These are phyloP conservation scores for Tychaedon coryphoeus DNA, from an alignment of 2,113 vertebrate genomes.

Conservation along the genomic window DNA sequence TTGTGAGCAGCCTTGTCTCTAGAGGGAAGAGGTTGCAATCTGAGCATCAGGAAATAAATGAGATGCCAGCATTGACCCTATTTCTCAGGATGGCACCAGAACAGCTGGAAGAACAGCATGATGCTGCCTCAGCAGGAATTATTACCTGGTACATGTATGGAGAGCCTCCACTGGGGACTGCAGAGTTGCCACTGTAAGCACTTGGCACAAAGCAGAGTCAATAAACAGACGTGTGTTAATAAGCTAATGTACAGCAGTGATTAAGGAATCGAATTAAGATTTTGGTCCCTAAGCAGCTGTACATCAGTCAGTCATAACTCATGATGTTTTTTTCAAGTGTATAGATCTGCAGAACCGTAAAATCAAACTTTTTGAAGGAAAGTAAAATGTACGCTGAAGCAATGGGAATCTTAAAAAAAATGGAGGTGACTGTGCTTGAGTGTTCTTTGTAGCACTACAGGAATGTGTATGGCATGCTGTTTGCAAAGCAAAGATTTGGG, in stretches of 20 bases:
- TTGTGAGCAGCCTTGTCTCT: background rate
- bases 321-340: background rate
- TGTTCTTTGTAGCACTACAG: background rate
- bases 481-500: background rate
- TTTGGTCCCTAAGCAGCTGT: background rate
- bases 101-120: slow-evolving; percentile 55
- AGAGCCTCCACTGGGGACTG: background rate
- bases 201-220: slow-evolving; percentile 20
- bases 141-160: slow-evolving; percentile 4
- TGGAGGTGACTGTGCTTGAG: background rate
- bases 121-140: slow-evolving; percentile 49
- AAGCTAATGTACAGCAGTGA: background rate
- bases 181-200: background rate
- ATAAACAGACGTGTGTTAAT: slow-evolving; percentile 42
- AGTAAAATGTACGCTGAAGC: fast-evolving
- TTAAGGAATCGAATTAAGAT: background rate
- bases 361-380: background rate
- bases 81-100: slow-evolving; percentile 34
- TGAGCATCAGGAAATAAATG: slow-evolving; percentile 59
- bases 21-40: slow-evolving; percentile 40
- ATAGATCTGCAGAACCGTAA: background rate
- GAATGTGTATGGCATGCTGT: background rate
- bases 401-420: background rate
- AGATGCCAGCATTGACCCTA: slow-evolving; percentile 39
- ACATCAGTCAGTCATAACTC: background rate